These are phyloP conservation scores for Trimorus sp. DNA, from an alignment of 2,888 invertebrate genomes.

Conservation along the genomic window DNA sequence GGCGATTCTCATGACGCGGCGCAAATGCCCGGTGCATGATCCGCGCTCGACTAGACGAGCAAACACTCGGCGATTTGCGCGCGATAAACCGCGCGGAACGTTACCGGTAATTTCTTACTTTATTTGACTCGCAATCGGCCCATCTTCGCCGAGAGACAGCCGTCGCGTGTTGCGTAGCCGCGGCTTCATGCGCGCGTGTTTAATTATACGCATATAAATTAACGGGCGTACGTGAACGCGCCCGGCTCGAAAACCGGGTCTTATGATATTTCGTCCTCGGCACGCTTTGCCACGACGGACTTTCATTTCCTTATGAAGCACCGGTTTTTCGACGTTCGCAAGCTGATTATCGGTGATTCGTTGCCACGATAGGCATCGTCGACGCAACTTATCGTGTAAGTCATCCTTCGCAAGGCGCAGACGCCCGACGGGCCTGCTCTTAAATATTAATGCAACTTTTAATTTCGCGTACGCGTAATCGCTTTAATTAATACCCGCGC, in stretches of 20 bases:
- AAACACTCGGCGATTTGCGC: constrained; percentile 43
- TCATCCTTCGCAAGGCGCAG: constrained; percentile 28
- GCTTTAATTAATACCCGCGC: constrained; percentile 40
- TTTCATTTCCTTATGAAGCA: constrained; percentile 67
- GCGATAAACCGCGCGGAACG: constrained; percentile 43
- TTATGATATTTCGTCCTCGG: constrained; percentile 64
- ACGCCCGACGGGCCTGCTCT: constrained; percentile 19
- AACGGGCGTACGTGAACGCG: constrained; percentile 50
- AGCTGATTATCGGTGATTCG: constrained; percentile 63
- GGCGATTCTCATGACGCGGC: constrained; percentile 30
- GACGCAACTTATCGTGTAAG: constrained; percentile 34
- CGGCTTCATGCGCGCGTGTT: constrained; percentile 67
- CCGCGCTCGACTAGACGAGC: constrained; percentile 21
- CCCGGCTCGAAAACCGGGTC: constrained; percentile 51
- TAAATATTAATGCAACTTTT: constrained; percentile 49
- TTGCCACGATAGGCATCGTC: constrained; percentile 54
- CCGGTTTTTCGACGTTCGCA: constrained; percentile 61
- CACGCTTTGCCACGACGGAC: constrained; percentile 61
- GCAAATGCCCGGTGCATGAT: constrained; percentile 32
- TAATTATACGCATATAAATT: constrained; percentile 69
- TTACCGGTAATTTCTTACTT: constrained; percentile 43
- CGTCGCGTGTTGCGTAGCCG: constrained; percentile 62
- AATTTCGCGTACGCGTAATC: constrained; percentile 29
- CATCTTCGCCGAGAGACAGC: constrained; percentile 56
- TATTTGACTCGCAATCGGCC: constrained; percentile 54